A percentile compares a stretch with the other conserved stretches of the same genome.
Conservation (phyloP, 2,113 vertebrate species). For the Ceratotherium simum region DNA sequence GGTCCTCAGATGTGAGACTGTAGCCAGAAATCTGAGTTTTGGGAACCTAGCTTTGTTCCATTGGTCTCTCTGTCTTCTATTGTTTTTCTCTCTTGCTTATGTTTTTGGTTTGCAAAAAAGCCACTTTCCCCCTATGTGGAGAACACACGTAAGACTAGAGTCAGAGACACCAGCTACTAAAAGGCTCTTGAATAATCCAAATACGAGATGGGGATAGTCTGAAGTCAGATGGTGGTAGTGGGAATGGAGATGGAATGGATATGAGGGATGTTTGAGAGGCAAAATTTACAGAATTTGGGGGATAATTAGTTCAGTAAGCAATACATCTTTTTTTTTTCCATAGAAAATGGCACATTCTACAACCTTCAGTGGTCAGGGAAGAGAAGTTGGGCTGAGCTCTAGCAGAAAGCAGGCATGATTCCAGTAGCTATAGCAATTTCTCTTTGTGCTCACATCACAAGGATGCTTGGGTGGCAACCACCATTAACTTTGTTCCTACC, state of each 20-base stretch:
- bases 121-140: background rate
- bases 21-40: background rate
- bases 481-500: background rate
- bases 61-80: background rate
- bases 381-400: background rate
- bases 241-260: background rate
- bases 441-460: background rate
- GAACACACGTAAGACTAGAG: background rate
- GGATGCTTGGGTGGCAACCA: background rate
- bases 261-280: background rate
- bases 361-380: background rate
- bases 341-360: background rate
- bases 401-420: background rate
- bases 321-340: background rate
- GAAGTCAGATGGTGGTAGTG: background rate
- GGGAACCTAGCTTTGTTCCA: background rate
- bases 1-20: background rate
- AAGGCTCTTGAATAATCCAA: background rate
- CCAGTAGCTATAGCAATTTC: background rate
- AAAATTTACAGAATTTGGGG: background rate
- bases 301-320: background rate
- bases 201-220: background rate
- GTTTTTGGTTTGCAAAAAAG: background rate
- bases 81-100: background rate
- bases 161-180: background rate